phyloP scores from a whole-genome alignment of 1,140 invertebrate genomes.

The Calosoma granatense region DNA sequence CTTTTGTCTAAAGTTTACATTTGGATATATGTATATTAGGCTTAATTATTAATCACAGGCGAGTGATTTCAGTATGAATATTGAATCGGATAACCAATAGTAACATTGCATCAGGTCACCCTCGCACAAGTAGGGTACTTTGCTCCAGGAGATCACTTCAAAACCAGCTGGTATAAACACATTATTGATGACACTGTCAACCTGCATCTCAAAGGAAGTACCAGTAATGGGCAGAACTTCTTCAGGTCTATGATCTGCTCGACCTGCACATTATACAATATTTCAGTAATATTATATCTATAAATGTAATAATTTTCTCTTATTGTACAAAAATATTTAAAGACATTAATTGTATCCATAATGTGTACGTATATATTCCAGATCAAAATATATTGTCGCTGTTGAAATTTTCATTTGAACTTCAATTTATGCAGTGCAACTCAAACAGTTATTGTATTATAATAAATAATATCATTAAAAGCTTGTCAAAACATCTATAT shows the following conservation, averaged over 20 bases:
- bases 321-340: no score
- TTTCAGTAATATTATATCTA: not conserved
- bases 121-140: conserved; percentile 88
- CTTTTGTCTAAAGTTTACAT: no score
- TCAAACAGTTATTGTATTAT: no score
- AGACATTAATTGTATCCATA: no score
- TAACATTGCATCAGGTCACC: conserved; percentile 85
- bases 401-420: no score
- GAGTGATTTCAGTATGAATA: conserved; percentile 55
- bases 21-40: no score
- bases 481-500: no score
- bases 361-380: no score
- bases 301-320: not conserved
- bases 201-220: conserved; percentile 67
- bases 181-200: conserved; percentile 53
- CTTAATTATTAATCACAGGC: no score
- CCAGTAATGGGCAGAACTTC: conserved; percentile 61
- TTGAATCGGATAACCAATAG: conserved; percentile 80
- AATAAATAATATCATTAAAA: no score
- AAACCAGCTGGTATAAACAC: conserved; percentile 64
- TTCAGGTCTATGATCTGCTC: conserved; percentile 56
- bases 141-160: conserved; percentile 63
- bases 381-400: no score
- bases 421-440: no score
- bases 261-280: conserved; percentile 36